These are phyloP conservation scores for Apodemia duryi DNA, from an alignment of 2,888 invertebrate species.

Conservation along the genomic window DNA sequence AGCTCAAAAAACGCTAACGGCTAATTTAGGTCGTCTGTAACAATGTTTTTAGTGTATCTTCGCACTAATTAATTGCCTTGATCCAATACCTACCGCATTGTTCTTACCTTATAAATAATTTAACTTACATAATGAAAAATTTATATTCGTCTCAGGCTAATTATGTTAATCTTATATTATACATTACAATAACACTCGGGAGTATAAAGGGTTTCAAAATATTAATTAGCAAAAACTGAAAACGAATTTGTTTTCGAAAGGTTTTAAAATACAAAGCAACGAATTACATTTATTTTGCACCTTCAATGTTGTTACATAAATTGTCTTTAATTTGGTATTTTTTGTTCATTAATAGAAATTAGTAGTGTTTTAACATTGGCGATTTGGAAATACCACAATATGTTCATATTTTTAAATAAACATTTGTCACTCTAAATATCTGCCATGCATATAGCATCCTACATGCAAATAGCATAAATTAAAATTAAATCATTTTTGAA, in stretches of 20 bases:
- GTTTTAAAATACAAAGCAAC: neutral
- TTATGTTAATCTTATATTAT: slow-evolving; percentile 11
- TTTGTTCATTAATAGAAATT: too few relatives aligned
- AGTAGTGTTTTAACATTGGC: too few relatives aligned
- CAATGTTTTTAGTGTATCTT: slow-evolving; percentile 57
- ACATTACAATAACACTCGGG: neutral
- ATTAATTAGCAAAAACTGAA: neutral
- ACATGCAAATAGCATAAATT: too few relatives aligned
- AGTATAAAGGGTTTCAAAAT: neutral
- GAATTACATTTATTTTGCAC: too few relatives aligned
- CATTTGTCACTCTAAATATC: too few relatives aligned
- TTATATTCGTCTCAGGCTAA: slow-evolving; percentile 13
- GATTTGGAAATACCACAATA: too few relatives aligned
- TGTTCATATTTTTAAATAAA: too few relatives aligned
- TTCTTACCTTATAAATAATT: slow-evolving; percentile 24
- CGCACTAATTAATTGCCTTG: slow-evolving; percentile 39
- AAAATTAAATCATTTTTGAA: too few relatives aligned
- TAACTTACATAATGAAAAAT: slow-evolving; percentile 11
- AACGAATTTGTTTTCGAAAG: neutral
- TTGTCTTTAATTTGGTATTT: too few relatives aligned
- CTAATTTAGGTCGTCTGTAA: slow-evolving; percentile 64
- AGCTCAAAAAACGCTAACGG: slow-evolving; percentile 64
- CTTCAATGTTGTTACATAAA: too few relatives aligned
- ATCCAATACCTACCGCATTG: slow-evolving; percentile 38
- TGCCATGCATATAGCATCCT: too few relatives aligned